Conservation (phyloP, 2,113 vertebrate genomes). For the Myotis brandtii region DNA sequence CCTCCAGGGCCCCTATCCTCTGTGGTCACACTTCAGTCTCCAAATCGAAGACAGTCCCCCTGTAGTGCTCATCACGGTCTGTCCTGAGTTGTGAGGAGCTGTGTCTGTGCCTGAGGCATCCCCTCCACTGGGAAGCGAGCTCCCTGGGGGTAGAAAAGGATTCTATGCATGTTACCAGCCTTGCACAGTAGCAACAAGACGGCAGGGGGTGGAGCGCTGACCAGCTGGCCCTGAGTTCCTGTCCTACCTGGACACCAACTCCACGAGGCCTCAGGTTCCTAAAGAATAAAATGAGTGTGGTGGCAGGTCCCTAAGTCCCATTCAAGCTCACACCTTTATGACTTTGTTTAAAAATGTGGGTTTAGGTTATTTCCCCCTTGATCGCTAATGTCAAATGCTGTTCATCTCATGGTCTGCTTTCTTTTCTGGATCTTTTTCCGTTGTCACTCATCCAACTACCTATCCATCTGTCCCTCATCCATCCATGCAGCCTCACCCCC, state of each 20-base stretch:
- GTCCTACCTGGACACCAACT: background rate
- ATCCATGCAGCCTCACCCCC: background rate
- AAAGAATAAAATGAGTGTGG: background rate
- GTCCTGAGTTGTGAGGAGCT: background rate
- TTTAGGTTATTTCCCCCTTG: background rate
- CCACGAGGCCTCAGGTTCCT: background rate
- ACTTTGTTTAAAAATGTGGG: background rate
- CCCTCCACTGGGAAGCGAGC: background rate
- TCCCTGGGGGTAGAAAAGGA: background rate
- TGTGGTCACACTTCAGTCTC: background rate
- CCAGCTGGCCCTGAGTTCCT: background rate
- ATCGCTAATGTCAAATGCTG: background rate
- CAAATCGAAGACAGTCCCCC: background rate
- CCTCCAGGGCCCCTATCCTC: background rate
- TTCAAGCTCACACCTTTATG: background rate
- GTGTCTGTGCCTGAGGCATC: background rate
- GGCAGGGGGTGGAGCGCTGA: background rate
- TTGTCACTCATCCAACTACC: background rate
- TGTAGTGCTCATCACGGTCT: background rate
- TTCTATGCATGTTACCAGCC: background rate
- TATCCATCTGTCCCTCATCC: background rate
- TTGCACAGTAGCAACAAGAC: background rate
- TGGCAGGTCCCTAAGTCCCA: background rate
- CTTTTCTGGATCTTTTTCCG: slow-evolving; percentile 5
- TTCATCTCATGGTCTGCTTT: background rate